Evolutionary conservation across 2,797 vertebrate species (phyloP).

Genomic region (Echiichthys vipera): DNA sequence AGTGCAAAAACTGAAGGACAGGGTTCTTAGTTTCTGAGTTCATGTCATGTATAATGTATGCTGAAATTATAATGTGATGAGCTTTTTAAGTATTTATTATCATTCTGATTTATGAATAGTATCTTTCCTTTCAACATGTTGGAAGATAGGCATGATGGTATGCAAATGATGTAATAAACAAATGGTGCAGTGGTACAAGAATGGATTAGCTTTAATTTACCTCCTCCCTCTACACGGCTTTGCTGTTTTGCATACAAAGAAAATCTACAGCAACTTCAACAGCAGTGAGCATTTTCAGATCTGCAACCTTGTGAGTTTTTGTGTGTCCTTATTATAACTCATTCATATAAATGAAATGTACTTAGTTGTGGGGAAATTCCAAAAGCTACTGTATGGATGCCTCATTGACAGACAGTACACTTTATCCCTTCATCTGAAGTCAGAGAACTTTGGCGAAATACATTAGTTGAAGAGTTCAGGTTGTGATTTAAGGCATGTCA

Average conservation of each 20-base stretch:
- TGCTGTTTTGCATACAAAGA: neutral
- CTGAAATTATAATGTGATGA: neutral
- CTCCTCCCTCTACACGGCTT: neutral
- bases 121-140: conserved; percentile 3
- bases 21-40: neutral
- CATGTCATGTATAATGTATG: neutral
- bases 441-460: neutral
- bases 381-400: neutral
- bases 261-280: neutral
- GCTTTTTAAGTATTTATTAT: neutral
- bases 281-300: neutral
- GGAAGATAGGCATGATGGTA: neutral
- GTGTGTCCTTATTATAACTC: neutral
- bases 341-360: neutral
- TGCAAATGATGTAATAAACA: conserved; percentile 11
- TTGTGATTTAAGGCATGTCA: conserved; percentile 6
- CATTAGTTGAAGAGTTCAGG: conserved; percentile 13
- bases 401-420: neutral
- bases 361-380: neutral
- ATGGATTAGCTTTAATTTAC: neutral
- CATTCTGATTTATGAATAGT: neutral
- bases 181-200: neutral
- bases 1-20: neutral
- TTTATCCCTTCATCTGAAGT: neutral
- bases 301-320: neutral